A percentile compares a stretch with the other conserved stretches of the same genome.
Conservation (phyloP, 2,797 vertebrate genomes). For the Steatocranus sp. region DNA sequence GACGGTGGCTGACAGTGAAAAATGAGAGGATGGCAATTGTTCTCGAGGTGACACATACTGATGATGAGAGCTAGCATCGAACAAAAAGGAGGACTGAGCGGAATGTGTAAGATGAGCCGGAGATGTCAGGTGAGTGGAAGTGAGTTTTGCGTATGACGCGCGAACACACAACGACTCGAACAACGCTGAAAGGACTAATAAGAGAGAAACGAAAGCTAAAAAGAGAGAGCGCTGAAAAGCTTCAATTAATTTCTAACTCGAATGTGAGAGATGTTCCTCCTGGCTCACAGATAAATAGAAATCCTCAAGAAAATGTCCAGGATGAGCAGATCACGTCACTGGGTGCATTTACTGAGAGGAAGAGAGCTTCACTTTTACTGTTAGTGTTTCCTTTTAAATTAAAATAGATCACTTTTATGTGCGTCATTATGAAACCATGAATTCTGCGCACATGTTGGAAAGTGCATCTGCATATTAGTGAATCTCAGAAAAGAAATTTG, state of each 20-base stretch:
- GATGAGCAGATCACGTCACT: background rate
- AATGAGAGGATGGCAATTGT: constrained; percentile 47
- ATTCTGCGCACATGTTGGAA: background rate
- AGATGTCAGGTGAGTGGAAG: background rate
- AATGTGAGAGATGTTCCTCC: background rate
- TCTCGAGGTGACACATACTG: constrained; percentile 45
- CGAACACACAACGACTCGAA: background rate
- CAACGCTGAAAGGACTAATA: background rate
- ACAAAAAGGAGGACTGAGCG: background rate
- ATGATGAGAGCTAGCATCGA: constrained; percentile 27
- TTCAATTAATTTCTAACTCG: background rate
- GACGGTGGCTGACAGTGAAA: constrained; percentile 50
- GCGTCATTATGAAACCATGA: background rate
- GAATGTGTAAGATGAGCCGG: background rate
- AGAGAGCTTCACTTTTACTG: background rate
- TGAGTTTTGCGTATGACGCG: background rate
- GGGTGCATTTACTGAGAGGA: background rate
- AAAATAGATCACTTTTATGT: background rate
- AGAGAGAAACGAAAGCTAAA: background rate
- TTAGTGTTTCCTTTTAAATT: background rate
- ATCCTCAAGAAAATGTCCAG: background rate
- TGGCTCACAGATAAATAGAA: background rate
- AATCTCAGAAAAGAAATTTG: background rate
- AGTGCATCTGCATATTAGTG: background rate
- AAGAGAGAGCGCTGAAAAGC: accelerated